A percentile compares a stretch with the other conserved stretches of the same genome.
phyloP scores from a whole-genome alignment of 2,888 invertebrate species.

The Tinea pellionella region DNA sequence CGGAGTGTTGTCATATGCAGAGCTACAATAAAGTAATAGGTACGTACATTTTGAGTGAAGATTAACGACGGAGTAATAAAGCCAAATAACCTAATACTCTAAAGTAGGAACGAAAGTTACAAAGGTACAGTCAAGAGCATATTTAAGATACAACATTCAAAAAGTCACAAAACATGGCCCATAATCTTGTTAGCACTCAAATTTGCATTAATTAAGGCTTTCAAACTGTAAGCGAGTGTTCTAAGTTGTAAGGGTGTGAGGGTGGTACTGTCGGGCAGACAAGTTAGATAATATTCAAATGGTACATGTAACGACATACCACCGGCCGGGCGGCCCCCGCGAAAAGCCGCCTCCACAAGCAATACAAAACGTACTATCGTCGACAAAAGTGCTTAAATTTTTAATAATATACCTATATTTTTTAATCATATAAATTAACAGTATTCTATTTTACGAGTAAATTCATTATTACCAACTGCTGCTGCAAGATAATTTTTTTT shows the following conservation, averaged over 20 bases:
- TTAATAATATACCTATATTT: background rate
- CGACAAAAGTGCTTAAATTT: constrained; percentile 22
- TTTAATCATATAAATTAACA: too few relatives aligned
- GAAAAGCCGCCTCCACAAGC: constrained; percentile 56
- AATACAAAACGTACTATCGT: constrained; percentile 49
- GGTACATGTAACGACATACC: constrained; percentile 66
- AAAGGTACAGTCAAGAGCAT: constrained; percentile 6
- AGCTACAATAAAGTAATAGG: too few relatives aligned
- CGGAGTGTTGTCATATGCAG: too few relatives aligned
- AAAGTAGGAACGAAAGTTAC: too few relatives aligned
- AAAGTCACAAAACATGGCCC: constrained; percentile 24
- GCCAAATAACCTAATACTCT: too few relatives aligned
- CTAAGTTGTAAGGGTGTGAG: constrained; percentile 33
- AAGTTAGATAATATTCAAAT: constrained; percentile 68
- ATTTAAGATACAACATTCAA: constrained; percentile 15
- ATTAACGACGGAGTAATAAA: too few relatives aligned
- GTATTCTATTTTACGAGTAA: too few relatives aligned
- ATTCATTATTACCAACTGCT: too few relatives aligned
- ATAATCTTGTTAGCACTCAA: constrained; percentile 70
- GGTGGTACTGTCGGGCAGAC: constrained; percentile 20
- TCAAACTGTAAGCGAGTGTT: constrained; percentile 47
- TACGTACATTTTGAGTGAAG: too few relatives aligned
- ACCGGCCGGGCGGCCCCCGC: constrained; percentile 40
- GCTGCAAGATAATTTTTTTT: too few relatives aligned
- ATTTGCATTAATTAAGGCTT: constrained; percentile 68